Evolutionary conservation across 2,797 vertebrate species (phyloP).

Genomic region (Lepus oiostolus): DNA sequence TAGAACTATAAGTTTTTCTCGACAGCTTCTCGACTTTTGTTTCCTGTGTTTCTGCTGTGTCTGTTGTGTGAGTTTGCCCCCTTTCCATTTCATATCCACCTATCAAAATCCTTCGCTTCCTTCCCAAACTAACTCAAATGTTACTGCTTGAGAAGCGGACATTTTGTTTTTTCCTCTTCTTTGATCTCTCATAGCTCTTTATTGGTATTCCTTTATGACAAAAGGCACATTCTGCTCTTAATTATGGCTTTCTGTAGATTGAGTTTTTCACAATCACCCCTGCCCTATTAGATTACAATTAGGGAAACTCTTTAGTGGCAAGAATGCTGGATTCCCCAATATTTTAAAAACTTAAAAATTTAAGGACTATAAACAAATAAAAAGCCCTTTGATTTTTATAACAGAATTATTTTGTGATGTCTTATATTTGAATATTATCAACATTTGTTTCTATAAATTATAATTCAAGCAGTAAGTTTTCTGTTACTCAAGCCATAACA

Average conservation of each 20-base stretch:
- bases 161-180: background rate
- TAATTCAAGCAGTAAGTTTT: constrained; percentile 25
- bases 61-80: background rate
- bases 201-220: background rate
- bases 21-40: background rate
- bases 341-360: background rate
- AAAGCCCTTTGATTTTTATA: background rate
- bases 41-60: background rate
- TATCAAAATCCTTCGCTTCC: background rate
- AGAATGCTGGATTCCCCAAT: background rate
- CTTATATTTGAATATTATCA: background rate
- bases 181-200: background rate
- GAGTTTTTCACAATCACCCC: background rate
- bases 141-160: background rate
- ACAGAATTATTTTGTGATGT: background rate
- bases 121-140: background rate
- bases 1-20: background rate
- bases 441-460: constrained; percentile 23
- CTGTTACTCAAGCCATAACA: background rate
- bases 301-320: constrained; percentile 5
- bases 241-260: background rate
- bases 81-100: background rate
- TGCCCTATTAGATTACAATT: background rate
- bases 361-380: constrained; percentile 17
- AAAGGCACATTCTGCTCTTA: background rate